Evolutionary conservation across 1,140 invertebrate species (phyloP).

Genomic region (Papilio polyxenes): DNA sequence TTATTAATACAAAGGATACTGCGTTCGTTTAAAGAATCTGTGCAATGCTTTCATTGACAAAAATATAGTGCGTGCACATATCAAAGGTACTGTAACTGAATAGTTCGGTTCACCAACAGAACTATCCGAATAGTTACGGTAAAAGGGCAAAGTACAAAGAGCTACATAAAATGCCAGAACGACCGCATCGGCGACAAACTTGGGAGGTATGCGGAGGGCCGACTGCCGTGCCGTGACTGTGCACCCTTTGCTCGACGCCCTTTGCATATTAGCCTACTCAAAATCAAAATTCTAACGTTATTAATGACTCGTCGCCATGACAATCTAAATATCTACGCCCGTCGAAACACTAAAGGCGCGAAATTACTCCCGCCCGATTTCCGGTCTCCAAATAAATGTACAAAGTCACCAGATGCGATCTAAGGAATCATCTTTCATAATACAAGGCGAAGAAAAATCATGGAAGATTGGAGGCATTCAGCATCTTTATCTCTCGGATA

Average conservation of each 20-base stretch:
- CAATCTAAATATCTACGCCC: slow-evolving; percentile 74
- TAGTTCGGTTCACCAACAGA: slow-evolving; percentile 69
- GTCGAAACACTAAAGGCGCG: slow-evolving; percentile 64
- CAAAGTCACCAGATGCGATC: slow-evolving; percentile 73
- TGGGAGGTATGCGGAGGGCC: slow-evolving; percentile 72
- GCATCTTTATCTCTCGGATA: slow-evolving; percentile 78
- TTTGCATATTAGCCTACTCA: slow-evolving; percentile 75
- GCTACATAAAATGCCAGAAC: slow-evolving; percentile 77
- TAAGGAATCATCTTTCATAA: slow-evolving; percentile 72
- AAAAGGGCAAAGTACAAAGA: slow-evolving; percentile 78
- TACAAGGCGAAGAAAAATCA: slow-evolving; percentile 72
- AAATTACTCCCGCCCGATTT: slow-evolving; percentile 63
- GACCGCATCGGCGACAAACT: slow-evolving; percentile 77
- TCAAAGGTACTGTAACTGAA: slow-evolving; percentile 70
- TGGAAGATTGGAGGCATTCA: slow-evolving; percentile 75
- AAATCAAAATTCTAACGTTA: slow-evolving; percentile 79
- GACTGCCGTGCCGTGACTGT: slow-evolving; percentile 67
- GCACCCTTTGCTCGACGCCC: slow-evolving; percentile 70
- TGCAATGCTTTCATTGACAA: slow-evolving; percentile 38
- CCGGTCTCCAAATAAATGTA: slow-evolving; percentile 64
- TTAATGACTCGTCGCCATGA: slow-evolving; percentile 77
- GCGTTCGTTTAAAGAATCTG: background rate
- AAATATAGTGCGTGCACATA: slow-evolving; percentile 47
- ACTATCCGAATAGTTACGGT: slow-evolving; percentile 76
- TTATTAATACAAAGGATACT: background rate